phyloP scores from a whole-genome alignment of 2,113 vertebrate genomes.

The Sakesphorus luctuosus region DNA sequence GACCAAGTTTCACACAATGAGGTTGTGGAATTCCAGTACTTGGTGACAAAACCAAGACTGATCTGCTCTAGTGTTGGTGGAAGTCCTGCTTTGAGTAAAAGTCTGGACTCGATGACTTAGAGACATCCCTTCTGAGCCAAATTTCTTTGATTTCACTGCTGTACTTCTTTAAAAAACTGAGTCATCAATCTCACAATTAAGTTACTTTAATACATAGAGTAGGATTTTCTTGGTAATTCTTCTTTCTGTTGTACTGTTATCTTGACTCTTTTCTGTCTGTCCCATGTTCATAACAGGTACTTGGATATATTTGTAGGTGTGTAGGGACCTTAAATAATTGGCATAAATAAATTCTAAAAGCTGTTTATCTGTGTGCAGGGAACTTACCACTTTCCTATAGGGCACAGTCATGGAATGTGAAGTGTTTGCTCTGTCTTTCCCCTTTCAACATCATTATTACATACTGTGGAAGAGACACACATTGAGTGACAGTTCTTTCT shows the following conservation, averaged over 20 bases:
- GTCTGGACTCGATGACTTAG: neutral
- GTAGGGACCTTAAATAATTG: neutral
- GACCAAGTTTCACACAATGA: neutral
- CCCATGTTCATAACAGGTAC: neutral
- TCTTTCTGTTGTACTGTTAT: neutral
- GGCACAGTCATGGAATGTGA: neutral
- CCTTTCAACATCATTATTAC: neutral
- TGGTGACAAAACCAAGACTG: neutral
- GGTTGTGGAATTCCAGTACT: neutral
- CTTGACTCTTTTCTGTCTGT: neutral
- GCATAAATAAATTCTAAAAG: neutral
- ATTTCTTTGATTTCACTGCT: neutral
- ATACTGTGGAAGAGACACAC: neutral
- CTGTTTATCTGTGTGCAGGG: accelerated
- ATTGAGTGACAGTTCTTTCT: neutral
- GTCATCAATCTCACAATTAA: neutral
- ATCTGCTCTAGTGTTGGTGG: neutral
- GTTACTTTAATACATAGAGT: neutral
- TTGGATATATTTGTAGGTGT: neutral
- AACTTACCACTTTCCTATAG: neutral
- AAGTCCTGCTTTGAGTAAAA: neutral
- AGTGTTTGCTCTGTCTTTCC: neutral
- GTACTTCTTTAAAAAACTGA: neutral
- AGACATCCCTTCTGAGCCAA: neutral
- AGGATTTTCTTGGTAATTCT: neutral